These are phyloP conservation scores for Notarius quadriscutis DNA, from an alignment of 2,113 vertebrate species.

Conservation along the genomic window DNA sequence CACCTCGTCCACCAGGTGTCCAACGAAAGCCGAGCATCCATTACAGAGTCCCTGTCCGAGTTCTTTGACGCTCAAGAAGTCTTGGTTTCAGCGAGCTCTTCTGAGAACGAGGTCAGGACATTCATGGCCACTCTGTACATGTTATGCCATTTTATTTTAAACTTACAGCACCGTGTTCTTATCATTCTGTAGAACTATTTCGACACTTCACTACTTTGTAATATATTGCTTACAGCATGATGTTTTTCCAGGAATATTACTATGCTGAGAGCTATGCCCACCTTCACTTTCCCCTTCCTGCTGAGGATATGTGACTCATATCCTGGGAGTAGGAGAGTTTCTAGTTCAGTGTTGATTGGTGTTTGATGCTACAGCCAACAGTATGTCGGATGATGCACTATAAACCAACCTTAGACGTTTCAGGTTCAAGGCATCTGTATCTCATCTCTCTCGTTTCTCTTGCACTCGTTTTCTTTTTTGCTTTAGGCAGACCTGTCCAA, in stretches of 20 bases:
- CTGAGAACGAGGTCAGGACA: constrained; percentile 90
- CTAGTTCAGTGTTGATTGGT: neutral
- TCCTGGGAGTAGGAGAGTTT: constrained; percentile 4
- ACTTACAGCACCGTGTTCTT: neutral
- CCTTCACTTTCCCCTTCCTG: neutral
- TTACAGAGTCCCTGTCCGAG: constrained; percentile 91
- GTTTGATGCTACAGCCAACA: neutral
- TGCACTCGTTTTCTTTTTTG: neutral
- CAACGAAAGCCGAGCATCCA: constrained; percentile 90
- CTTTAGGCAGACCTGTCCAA: constrained; percentile 41
- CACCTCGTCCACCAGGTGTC: constrained; percentile 89
- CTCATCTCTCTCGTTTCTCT: constrained; percentile 12
- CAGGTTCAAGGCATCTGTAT: neutral
- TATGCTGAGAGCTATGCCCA: neutral
- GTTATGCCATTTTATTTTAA: neutral
- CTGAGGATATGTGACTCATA: constrained; percentile 4
- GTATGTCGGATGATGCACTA: neutral
- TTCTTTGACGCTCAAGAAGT: constrained; percentile 98
- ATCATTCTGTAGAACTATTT: neutral
- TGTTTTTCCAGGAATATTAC: neutral
- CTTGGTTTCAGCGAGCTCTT: constrained; percentile 91
- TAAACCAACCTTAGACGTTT: neutral
- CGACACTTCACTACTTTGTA: neutral
- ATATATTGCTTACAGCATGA: neutral
- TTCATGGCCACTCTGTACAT: neutral